Percentiles rank a stretch among this genome's conserved stretches.
These are phyloP conservation scores for Eupithecia exiguata DNA, from an alignment of 2,888 invertebrate genomes.

Conservation along the genomic window DNA sequence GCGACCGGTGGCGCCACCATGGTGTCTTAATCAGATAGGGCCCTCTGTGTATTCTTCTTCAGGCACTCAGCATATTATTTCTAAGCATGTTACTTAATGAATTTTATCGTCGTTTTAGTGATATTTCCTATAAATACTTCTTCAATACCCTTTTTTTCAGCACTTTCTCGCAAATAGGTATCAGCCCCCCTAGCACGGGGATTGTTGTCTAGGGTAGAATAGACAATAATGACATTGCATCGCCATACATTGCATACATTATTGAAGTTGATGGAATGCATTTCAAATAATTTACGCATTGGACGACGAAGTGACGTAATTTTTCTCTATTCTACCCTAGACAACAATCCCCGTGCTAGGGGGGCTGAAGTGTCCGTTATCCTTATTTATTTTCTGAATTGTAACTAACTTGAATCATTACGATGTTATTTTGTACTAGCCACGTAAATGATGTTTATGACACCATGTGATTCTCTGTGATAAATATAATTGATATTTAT, in stretches of 20 bases:
- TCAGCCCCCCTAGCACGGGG: too few relatives aligned
- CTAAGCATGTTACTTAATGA: constrained; percentile 49
- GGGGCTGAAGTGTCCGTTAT: constrained; percentile 19
- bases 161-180: constrained; percentile 23
- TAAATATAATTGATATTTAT: constrained; percentile 83
- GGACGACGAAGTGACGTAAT: too few relatives aligned
- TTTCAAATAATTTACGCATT: too few relatives aligned
- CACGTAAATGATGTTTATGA: constrained; percentile 82
- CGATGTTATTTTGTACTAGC: constrained; percentile 80
- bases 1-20: too few relatives aligned
- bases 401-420: constrained; percentile 28
- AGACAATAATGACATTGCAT: too few relatives aligned
- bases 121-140: constrained; percentile 50
- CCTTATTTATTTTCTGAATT: constrained; percentile 34
- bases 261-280: too few relatives aligned
- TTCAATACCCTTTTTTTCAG: neutral
- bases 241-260: too few relatives aligned
- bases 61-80: constrained; percentile 3
- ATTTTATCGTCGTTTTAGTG: constrained; percentile 62
- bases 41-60: neutral
- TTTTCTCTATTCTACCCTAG: too few relatives aligned
- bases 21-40: too few relatives aligned
- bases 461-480: constrained; percentile 85
- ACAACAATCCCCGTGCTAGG: too few relatives aligned
- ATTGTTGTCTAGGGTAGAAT: too few relatives aligned